These are phyloP conservation scores for Dendroctonus valens DNA, from an alignment of 1,140 invertebrate species.

Conservation along the genomic window DNA sequence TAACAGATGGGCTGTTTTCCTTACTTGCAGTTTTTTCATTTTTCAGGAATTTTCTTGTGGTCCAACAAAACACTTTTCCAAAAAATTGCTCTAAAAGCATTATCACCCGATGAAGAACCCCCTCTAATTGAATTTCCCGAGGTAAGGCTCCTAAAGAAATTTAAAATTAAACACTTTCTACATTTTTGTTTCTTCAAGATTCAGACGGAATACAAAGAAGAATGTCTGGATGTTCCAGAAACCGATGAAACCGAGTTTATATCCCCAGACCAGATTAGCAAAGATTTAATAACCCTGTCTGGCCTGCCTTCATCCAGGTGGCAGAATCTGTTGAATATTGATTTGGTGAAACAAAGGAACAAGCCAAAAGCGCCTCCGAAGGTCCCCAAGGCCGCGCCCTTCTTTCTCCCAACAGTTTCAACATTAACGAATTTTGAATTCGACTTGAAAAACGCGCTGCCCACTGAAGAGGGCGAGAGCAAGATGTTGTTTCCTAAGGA, in stretches of 20 bases:
- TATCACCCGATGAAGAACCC: conserved; percentile 61
- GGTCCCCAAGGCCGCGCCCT: conserved; percentile 82
- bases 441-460: conserved; percentile 60
- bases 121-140: conserved; percentile 62
- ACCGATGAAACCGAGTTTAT: conserved; percentile 63
- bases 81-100: conserved; percentile 73
- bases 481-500: conserved; percentile 57
- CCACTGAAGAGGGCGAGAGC: conserved; percentile 49
- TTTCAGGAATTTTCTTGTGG: conserved; percentile 83
- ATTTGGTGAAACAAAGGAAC: conserved; percentile 86
- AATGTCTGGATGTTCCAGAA: conserved; percentile 49
- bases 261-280: conserved; percentile 77
- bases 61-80: conserved; percentile 84
- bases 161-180: background rate
- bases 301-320: conserved; percentile 83
- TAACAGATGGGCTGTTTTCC: background rate
- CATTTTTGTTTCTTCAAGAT: conserved; percentile 16
- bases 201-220: conserved; percentile 33
- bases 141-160: conserved; percentile 22
- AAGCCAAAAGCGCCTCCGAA: conserved; percentile 85
- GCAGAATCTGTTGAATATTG: conserved; percentile 90
- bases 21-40: background rate
- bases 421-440: conserved; percentile 77
- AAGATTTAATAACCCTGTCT: conserved; percentile 84
- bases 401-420: conserved; percentile 90